Conservation (phyloP, 1,140 invertebrate genomes). For the Orchestia grillus region DNA sequence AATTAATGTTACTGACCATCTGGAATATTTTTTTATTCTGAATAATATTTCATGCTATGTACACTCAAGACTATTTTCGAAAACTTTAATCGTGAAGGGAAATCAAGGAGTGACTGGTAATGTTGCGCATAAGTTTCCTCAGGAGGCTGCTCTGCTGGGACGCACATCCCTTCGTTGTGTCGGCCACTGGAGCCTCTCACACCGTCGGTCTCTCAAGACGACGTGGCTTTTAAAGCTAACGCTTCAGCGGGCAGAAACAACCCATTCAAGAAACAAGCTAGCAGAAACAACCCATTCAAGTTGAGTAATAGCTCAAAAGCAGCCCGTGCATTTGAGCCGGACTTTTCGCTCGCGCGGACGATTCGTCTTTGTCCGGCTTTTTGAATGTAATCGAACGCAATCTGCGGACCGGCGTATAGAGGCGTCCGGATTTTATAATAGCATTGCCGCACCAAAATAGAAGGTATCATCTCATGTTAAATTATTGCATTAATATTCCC, state of each 20-base stretch:
- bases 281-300: not conserved
- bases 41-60: no score
- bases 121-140: no score
- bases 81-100: no score
- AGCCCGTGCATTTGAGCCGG: not conserved
- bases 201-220: no score
- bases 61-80: no score
- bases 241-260: not conserved
- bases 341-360: not conserved
- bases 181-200: no score
- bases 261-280: not conserved
- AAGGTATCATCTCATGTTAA: constrained; percentile 9
- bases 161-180: no score
- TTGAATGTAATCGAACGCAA: constrained; percentile 46
- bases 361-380: constrained; percentile 27
- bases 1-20: no score
- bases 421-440: not conserved
- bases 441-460: constrained; percentile 18
- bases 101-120: no score
- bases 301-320: not conserved
- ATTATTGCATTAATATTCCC: not conserved
- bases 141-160: no score
- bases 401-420: constrained; percentile 1
- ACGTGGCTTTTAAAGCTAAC: not conserved
- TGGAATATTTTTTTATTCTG: no score